Conservation (phyloP, 2,113 vertebrate species). For the Steatornis caripensis region DNA sequence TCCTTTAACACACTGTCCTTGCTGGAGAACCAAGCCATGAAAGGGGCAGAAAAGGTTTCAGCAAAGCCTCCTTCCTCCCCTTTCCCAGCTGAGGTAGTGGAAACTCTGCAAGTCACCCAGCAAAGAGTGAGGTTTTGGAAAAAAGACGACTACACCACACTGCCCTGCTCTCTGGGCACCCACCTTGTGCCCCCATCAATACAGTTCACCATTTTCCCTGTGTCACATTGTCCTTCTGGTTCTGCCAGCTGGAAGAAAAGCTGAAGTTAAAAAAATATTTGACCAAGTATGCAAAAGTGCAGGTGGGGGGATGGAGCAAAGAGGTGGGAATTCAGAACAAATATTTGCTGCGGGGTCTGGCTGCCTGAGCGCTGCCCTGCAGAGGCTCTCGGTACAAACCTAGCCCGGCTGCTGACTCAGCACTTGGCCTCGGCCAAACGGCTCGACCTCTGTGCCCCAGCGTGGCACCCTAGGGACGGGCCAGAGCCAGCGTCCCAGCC, state of each 20-base stretch:
- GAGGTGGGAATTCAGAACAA: not conserved
- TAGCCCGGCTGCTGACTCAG: not conserved
- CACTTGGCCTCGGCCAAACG: not conserved
- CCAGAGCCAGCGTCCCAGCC: not conserved
- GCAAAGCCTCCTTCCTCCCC: not conserved
- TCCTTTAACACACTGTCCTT: not conserved
- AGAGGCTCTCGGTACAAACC: not conserved
- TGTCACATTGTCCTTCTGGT: not conserved
- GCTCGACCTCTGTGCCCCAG: not conserved
- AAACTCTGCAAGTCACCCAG: not conserved
- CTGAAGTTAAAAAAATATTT: not conserved
- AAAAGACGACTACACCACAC: not conserved
- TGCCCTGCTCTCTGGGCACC: not conserved
- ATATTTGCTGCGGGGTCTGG: not conserved
- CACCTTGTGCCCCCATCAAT: not conserved
- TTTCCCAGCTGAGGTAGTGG: not conserved
- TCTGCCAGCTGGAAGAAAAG: not conserved
- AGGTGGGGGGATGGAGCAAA: not conserved
- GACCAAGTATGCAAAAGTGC: not conserved
- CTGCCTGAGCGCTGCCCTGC: not conserved
- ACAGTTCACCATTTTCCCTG: accelerated
- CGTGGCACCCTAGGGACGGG: not conserved
- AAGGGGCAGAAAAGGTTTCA: not conserved
- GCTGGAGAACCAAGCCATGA: not conserved
- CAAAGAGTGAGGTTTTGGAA: not conserved